Evolutionary conservation across 2,113 vertebrate species (phyloP), one percentile per base, ranked within the genome.

Genomic region (Alexandromys fortis): DNA sequence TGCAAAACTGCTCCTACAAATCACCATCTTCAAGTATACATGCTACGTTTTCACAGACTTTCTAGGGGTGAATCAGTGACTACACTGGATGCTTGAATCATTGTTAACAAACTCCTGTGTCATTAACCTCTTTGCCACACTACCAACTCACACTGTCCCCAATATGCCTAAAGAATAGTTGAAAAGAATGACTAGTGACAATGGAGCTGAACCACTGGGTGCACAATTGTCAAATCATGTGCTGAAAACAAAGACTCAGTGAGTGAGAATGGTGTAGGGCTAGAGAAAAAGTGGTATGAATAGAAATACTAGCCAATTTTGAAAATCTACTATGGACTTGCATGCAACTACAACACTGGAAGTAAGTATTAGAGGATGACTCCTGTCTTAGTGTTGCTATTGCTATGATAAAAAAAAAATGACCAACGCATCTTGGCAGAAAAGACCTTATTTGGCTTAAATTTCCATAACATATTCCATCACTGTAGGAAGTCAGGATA

Each of bases 11-110:
- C 77, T 82, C 38, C 93, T 76, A 75, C 2, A 82, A 94, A 86
- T 76, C 76, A 87, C 75, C 63, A 58, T 73, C 61, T 94, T 90
- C 79, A 83, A 85, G 89, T 87, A 87, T 86, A 93, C 77, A 58
- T 91, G 68, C 28, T 68, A 94, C 47, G 68, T 96, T 70, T 83
- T 49, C 8, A 24, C 49, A 94, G 24, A 67, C 49, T 58, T 93
- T 61, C 30, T 13, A 78, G 61, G 52, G 35, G 63, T 76, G 73
- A 92, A 90, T 70, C 19, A n/a, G 65, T 73, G 81, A 33, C 28
- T 28, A 63, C 26, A 35, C 38, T 38, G 7, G 58, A 42, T 13
- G 38, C n/a, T 24, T 68, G 45, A 91, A 65, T 58, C 55, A 42
- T 68, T 75, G 65, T 28, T 63, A 63, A 33, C 12, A 77, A 63